Base-by-base conservation (phyloP, 2,113 vertebrate genomes). In the Dermatemys mawii region DNA sequence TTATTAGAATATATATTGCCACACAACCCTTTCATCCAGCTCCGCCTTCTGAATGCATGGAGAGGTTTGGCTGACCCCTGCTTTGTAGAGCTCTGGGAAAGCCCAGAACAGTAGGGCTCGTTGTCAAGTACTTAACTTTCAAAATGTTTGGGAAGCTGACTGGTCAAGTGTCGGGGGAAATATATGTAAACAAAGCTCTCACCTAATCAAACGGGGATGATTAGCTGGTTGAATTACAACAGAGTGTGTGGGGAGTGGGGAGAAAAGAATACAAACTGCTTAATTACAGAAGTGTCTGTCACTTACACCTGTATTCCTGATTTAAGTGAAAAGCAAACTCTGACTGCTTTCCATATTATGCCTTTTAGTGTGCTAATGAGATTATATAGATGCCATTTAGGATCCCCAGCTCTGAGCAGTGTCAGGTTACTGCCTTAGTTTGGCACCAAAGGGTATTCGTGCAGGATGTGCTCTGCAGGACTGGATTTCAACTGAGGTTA, bases 311-410 rank as follows among this genome's bases (percentile, higher is more conserved):
- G 32, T 70, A n/a, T 32, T 51, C 27, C 32, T 29, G 27, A 84
- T 86, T 80, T 83, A 90, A 46, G 85, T 78, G 93, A 94, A 95
- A 48, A 11, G 19, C 48, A 79, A 92, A 83, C 27, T 17, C 12
- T 26, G 35, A 44, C 57, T 51, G 53, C 24, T 46, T 76, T 76
- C 73, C 41, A 26, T 76, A 27, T 46, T 76, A 41, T 76, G 26
- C 38, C 57, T 41, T 70, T 53, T 55, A 67, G 35, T n/a, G 14
- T 57, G 70, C 19, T 81, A 79, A 92, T 83, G 81, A 46, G 70
- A 83, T 87, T 87, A 78, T 48, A 27, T 4, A 78, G 67, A 78
- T 48, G 80, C 76, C 48, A 53, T 83, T 83, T 67, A 78, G 79
- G 55, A 78, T 51, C 49, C 54, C 8, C 63, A 86, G 51, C 67